Conservation (phyloP, 2,888 invertebrate genomes). For the Argyresthia albistria region DNA sequence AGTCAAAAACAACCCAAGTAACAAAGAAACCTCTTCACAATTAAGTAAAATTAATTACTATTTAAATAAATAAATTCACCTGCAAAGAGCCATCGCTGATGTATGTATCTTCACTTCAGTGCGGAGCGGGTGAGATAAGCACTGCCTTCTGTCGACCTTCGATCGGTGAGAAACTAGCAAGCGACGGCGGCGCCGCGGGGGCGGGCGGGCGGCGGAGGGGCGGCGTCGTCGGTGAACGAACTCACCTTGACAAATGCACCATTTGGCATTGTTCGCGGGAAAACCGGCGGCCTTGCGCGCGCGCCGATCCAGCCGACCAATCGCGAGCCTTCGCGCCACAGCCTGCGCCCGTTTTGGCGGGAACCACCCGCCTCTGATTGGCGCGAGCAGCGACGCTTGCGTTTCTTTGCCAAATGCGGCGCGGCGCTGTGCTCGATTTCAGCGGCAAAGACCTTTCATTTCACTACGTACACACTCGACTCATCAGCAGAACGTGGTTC, state of each 20-base stretch:
- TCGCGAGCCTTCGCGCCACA: slow-evolving; percentile 64
- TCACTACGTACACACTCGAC: not conserved
- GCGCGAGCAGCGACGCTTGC: slow-evolving; percentile 26
- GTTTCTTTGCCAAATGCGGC: not conserved
- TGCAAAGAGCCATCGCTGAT: slow-evolving; percentile 44
- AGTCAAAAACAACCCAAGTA: no score
- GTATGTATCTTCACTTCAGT: slow-evolving; percentile 44
- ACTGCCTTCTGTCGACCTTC: slow-evolving; percentile 62
- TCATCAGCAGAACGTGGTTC: no score
- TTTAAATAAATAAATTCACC: slow-evolving; percentile 32
- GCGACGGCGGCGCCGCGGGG: slow-evolving; percentile 18
- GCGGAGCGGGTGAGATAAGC: slow-evolving; percentile 25
- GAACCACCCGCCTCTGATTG: slow-evolving; percentile 22
- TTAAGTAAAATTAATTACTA: not conserved
- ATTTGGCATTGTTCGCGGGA: slow-evolving; percentile 74
- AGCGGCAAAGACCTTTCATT: slow-evolving; percentile 24
- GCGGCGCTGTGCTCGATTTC: slow-evolving; percentile 20
- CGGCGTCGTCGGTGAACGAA: slow-evolving; percentile 69
- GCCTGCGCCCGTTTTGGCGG: slow-evolving; percentile 66
- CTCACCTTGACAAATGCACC: slow-evolving; percentile 74
- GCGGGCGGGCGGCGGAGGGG: slow-evolving; percentile 18
- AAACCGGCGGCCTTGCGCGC: slow-evolving; percentile 70
- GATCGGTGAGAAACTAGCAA: slow-evolving; percentile 22
- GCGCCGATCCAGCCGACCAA: slow-evolving; percentile 50
- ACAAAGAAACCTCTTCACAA: no score